Conservation (phyloP, 2,797 vertebrate species). For the Tamandua tetradactyla region DNA sequence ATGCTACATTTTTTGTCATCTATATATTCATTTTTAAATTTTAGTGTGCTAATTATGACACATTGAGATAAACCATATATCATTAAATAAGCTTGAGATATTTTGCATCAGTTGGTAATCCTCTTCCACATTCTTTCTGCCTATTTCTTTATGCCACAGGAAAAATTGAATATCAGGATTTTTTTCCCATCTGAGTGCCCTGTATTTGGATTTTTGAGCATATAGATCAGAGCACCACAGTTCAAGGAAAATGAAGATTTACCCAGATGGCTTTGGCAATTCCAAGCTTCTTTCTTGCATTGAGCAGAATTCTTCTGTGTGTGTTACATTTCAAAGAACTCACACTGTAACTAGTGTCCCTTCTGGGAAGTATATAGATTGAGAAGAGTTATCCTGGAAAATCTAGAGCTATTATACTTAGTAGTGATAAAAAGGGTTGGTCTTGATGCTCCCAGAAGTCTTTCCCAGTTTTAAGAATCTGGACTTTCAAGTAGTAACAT, state of each 20-base stretch:
- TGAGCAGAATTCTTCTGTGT: not conserved
- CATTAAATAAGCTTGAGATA: not conserved
- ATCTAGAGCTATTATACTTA: not conserved
- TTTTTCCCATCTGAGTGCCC: not conserved
- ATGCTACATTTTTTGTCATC: not conserved
- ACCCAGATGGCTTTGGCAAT: not conserved
- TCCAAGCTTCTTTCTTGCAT: not conserved
- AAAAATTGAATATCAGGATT: not conserved
- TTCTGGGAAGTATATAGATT: not conserved
- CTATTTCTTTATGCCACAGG: not conserved
- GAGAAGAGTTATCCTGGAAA: constrained; percentile 7
- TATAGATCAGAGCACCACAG: not conserved
- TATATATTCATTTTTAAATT: not conserved
- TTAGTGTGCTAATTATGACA: not conserved
- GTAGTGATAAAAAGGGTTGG: not conserved
- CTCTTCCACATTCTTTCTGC: not conserved
- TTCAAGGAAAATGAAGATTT: not conserved
- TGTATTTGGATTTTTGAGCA: constrained; percentile 6
- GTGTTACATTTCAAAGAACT: not conserved
- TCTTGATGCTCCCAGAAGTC: not conserved
- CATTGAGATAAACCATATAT: not conserved
- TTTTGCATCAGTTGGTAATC: not conserved
- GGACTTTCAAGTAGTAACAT: not conserved
- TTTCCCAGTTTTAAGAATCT: not conserved
- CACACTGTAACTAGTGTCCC: not conserved